Evolutionary conservation across 2,113 vertebrate species (phyloP).

Genomic region (Chloropsis cyanopogon): DNA sequence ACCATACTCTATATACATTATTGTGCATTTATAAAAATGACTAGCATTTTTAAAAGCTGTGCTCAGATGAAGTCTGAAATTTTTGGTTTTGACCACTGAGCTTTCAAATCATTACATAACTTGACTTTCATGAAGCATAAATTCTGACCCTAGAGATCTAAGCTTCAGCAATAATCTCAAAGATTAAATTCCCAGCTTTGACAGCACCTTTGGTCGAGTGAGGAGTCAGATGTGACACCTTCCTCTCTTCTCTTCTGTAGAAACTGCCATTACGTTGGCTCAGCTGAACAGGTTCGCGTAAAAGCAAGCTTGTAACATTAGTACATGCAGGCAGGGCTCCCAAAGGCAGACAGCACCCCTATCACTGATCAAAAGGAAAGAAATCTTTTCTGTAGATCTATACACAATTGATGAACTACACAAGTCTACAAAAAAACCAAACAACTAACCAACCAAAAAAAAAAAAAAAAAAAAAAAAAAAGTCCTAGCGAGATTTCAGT

Average conservation of each 20-base stretch:
- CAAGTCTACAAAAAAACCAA: not conserved
- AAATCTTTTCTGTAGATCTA: not conserved
- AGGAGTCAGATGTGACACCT: not conserved
- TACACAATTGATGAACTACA: not conserved
- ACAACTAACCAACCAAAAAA: not conserved
- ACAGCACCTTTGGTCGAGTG: not conserved
- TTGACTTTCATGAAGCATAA: not conserved
- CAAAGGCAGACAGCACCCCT: not conserved
- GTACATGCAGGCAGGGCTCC: not conserved
- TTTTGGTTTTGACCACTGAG: not conserved
- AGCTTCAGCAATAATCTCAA: not conserved
- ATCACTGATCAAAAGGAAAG: not conserved
- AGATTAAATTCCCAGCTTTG: constrained; percentile 12
- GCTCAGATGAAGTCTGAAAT: not conserved
- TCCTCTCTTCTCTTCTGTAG: not conserved
- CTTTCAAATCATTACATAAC: not conserved
- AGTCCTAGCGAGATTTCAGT: not conserved
- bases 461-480: too few species aligned
- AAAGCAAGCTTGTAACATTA: not conserved
- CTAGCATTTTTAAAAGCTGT: not conserved
- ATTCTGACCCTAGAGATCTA: not conserved
- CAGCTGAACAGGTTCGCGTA: not conserved
- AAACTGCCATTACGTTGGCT: not conserved
- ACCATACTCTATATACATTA: not conserved
- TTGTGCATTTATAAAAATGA: not conserved